These are phyloP conservation scores for Chymomyza amoena DNA, from an alignment of 2,888 invertebrate genomes.

Conservation along the genomic window DNA sequence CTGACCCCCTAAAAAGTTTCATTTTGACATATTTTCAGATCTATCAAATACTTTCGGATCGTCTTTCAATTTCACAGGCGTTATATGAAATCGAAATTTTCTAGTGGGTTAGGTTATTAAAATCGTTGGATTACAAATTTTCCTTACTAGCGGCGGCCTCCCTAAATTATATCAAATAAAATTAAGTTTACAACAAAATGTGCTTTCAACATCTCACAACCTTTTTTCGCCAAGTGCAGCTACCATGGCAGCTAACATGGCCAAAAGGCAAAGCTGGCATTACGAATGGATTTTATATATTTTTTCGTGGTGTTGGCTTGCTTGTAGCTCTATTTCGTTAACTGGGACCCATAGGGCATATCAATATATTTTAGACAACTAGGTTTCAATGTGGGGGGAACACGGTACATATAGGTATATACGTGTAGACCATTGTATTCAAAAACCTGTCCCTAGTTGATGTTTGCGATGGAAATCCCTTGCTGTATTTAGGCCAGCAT, in stretches of 20 bases:
- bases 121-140: too few species aligned
- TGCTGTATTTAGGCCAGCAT: not conserved
- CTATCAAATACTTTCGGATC: too few species aligned
- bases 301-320: not conserved
- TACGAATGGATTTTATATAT: not conserved
- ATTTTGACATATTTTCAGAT: too few species aligned
- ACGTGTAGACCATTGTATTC: constrained; percentile 33
- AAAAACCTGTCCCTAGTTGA: constrained; percentile 53
- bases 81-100: too few species aligned
- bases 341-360: constrained; percentile 44
- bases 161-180: too few species aligned
- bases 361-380: constrained; percentile 49
- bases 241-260: constrained; percentile 38
- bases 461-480: constrained; percentile 58
- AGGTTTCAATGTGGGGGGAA: not conserved
- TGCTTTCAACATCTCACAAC: too few species aligned
- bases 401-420: constrained; percentile 9
- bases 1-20: too few species aligned
- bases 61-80: too few species aligned
- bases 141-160: too few species aligned
- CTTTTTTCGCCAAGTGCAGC: constrained; percentile 4
- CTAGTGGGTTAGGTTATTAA: too few species aligned
- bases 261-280: constrained; percentile 20
- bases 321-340: not conserved
- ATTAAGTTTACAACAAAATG: too few species aligned